Evolutionary conservation across 2,113 vertebrate species (phyloP).

Genomic region (Synodontis membranacea): DNA sequence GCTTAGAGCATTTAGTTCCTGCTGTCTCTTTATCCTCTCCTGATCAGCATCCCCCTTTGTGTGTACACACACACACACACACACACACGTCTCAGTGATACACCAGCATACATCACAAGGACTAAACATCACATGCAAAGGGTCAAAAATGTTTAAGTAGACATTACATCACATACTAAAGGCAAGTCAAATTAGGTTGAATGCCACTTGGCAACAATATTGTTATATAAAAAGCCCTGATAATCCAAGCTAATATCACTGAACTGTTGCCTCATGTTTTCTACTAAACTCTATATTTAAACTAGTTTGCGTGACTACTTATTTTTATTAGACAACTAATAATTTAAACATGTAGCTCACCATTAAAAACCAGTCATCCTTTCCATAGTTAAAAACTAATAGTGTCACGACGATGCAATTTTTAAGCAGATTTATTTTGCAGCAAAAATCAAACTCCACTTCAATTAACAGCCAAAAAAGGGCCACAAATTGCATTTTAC

Average conservation of each 20-base stretch:
- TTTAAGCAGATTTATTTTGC: background rate
- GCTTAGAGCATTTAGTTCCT: conserved; percentile 89
- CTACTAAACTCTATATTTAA: background rate
- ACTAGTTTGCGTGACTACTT: background rate
- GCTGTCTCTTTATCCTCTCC: conserved; percentile 90
- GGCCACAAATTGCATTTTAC: background rate
- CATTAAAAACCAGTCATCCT: background rate
- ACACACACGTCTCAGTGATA: background rate
- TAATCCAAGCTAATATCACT: background rate
- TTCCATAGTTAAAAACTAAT: background rate
- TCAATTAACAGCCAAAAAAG: background rate
- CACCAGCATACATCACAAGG: background rate
- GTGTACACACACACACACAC: conserved; percentile 36
- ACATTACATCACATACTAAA: background rate
- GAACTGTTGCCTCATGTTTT: background rate
- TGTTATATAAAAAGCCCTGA: background rate
- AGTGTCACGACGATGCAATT: background rate
- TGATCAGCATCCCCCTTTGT: conserved; percentile 90
- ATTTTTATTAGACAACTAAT: background rate
- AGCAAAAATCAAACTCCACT: background rate
- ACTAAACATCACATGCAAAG: background rate
- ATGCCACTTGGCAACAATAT: background rate
- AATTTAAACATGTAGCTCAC: background rate
- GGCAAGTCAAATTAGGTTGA: background rate
- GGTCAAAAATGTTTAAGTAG: background rate